Evolutionary conservation across 2,888 invertebrate species (phyloP).

Genomic region (Orchesellides sinensis): DNA sequence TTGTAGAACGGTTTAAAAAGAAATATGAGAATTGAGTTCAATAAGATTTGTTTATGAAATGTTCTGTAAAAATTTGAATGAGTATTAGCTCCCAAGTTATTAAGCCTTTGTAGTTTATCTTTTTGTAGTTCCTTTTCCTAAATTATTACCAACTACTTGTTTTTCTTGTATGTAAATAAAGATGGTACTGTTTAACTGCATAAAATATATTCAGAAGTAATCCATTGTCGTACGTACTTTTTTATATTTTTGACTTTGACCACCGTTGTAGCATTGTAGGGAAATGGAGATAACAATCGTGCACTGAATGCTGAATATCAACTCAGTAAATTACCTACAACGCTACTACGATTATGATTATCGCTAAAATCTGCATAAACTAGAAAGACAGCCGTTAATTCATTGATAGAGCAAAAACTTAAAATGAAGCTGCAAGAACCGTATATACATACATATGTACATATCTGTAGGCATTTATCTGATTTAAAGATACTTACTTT

Average conservation of each 20-base stretch:
- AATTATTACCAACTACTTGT: neutral
- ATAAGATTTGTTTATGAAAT: too few species aligned
- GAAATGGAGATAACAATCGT: neutral
- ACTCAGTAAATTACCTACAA: conserved; percentile 33
- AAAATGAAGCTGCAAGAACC: neutral
- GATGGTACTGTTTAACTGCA: conserved; percentile 1
- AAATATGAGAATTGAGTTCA: too few species aligned
- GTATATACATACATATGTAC: neutral
- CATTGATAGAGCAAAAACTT: neutral
- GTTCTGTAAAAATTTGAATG: neutral
- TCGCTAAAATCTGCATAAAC: neutral
- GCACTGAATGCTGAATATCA: conserved; percentile 29
- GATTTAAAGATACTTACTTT: conserved; percentile 55
- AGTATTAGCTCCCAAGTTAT: neutral
- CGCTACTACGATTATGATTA: neutral
- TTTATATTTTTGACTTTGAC: neutral
- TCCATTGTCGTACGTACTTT: neutral
- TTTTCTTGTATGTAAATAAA: conserved; percentile 28
- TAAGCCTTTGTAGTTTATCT: neutral
- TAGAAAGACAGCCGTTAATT: neutral
- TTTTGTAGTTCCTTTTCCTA: too few species aligned
- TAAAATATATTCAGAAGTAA: neutral
- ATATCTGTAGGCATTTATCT: too few species aligned
- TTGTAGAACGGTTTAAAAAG: too few species aligned
- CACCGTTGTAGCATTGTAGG: neutral